Percentiles rank a stretch among this genome's conserved stretches.
These are phyloP conservation scores for Caenorhabditis inopinata DNA, from an alignment of 1,140 invertebrate genomes.

Conservation along the genomic window DNA sequence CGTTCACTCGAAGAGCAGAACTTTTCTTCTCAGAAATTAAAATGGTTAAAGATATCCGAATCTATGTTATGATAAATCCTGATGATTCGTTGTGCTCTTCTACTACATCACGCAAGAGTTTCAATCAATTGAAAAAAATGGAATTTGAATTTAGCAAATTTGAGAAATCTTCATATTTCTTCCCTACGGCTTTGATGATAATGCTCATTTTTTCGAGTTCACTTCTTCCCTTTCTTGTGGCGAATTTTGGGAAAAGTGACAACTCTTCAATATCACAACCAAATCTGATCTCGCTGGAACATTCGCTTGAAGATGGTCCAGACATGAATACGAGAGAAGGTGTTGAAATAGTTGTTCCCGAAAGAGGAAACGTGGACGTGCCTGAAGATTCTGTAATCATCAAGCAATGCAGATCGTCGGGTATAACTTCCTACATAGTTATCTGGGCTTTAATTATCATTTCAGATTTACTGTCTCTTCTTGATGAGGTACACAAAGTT, in stretches of 20 bases:
- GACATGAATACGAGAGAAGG: too few relatives aligned
- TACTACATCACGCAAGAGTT: background rate
- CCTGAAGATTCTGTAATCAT: too few relatives aligned
- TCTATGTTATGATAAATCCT: background rate
- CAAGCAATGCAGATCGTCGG: too few relatives aligned
- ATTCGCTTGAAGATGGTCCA: too few relatives aligned
- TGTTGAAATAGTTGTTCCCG: too few relatives aligned
- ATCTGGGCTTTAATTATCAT: too few relatives aligned
- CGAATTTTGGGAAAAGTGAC: background rate
- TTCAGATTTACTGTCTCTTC: background rate
- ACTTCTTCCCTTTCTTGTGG: background rate
- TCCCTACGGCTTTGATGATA: background rate
- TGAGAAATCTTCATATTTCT: background rate
- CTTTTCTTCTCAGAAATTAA: background rate
- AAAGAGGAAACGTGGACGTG: too few relatives aligned
- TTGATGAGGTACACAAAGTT: background rate
- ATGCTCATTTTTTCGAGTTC: background rate
- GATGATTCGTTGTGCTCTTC: background rate
- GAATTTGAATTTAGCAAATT: background rate
- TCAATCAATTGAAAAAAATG: background rate
- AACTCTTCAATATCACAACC: too few relatives aligned
- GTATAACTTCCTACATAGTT: too few relatives aligned
- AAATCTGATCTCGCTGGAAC: background rate
- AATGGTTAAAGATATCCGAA: background rate
- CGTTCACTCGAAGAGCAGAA: background rate